Evolutionary conservation across 2,113 vertebrate species (phyloP).

Genomic region (Rhizomys pruinosus): DNA sequence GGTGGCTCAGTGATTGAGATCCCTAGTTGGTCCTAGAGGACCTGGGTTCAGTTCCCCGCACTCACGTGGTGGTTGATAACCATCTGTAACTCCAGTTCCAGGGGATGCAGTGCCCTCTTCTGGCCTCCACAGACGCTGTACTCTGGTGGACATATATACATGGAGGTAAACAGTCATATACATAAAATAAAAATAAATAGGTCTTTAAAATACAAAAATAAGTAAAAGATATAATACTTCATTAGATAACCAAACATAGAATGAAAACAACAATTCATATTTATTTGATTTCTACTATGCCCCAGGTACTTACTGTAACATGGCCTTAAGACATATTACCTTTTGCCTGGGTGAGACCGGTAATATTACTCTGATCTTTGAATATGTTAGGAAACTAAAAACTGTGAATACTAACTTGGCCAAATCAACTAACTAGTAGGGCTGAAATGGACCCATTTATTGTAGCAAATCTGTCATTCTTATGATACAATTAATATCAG

Average conservation of each 20-base stretch:
- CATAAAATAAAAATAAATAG: too few relatives aligned
- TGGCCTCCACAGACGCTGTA: too few relatives aligned
- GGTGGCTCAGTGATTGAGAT: too few relatives aligned
- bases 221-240: not conserved
- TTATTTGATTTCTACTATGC: not conserved
- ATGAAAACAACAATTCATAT: not conserved
- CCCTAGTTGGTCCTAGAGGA: too few relatives aligned
- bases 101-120: too few relatives aligned
- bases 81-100: too few relatives aligned
- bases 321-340: not conserved
- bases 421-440: not conserved
- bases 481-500: not conserved
- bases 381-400: not conserved
- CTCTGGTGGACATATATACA: too few relatives aligned
- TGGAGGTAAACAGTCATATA: too few relatives aligned
- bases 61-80: too few relatives aligned
- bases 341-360: not conserved
- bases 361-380: not conserved
- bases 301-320: not conserved
- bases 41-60: too few relatives aligned
- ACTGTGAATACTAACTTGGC: slow-evolving; percentile 6
- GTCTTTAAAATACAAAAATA: too few relatives aligned
- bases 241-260: slow-evolving; percentile 21
- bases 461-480: not conserved
- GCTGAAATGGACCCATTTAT: not conserved